phyloP scores from a whole-genome alignment of 2,797 vertebrate genomes.

The Sebastes itinus region DNA sequence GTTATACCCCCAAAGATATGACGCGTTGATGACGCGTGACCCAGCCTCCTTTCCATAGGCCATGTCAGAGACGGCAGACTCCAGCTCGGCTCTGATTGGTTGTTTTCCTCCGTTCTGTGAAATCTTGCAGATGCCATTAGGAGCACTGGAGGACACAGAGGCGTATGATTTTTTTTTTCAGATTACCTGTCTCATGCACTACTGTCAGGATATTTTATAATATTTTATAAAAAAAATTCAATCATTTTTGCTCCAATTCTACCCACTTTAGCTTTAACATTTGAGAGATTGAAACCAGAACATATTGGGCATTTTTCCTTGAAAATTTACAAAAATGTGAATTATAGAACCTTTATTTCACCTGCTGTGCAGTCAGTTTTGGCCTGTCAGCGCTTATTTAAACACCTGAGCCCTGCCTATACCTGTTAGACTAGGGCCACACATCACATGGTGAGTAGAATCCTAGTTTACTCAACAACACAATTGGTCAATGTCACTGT shows the following conservation, averaged over 20 bases:
- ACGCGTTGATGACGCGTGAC: too few relatives aligned
- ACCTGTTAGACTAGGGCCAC: not conserved
- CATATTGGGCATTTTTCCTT: not conserved
- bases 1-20: too few relatives aligned
- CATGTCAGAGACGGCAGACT: fast-evolving
- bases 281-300: not conserved
- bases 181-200: too few relatives aligned
- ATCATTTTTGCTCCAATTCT: too few relatives aligned
- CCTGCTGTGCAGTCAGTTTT: not conserved
- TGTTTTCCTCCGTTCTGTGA: too few relatives aligned
- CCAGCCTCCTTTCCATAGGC: too few relatives aligned
- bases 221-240: too few relatives aligned
- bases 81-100: fast-evolving
- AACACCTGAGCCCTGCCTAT: not conserved
- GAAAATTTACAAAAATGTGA: not conserved
- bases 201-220: too few relatives aligned
- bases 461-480: not conserved
- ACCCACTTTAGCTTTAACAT: not conserved
- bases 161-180: too few relatives aligned
- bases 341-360: too few relatives aligned
- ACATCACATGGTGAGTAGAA: not conserved
- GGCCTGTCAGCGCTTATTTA: not conserved
- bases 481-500: not conserved
- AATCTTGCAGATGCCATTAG: too few relatives aligned
- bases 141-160: fast-evolving